Evolutionary conservation across 2,888 invertebrate genomes (phyloP).

Genomic region (Spodoptera exigua): DNA sequence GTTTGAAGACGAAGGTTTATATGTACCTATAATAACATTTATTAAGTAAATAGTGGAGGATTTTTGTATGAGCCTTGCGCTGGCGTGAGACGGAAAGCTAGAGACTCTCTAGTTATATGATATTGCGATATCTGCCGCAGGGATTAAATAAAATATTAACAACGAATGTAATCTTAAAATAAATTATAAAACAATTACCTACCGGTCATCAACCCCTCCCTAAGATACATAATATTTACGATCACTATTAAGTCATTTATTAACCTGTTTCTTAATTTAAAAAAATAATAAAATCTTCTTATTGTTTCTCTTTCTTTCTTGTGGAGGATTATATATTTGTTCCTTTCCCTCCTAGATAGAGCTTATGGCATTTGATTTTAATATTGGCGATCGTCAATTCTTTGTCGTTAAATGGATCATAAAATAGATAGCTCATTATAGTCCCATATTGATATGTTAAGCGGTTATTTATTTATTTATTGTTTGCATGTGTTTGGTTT

Average conservation of each 20-base stretch:
- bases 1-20: too few species aligned
- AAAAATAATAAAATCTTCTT: conserved; percentile 33
- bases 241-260: conserved; percentile 39
- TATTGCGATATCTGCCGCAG: too few species aligned
- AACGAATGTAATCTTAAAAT: too few species aligned
- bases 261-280: conserved; percentile 36
- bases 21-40: too few species aligned
- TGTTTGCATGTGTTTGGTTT: conserved; percentile 20
- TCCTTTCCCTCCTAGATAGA: conserved; percentile 18
- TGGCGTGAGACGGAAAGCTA: too few species aligned
- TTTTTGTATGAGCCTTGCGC: too few species aligned
- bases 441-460: conserved; percentile 70
- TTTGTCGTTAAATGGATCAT: conserved; percentile 65
- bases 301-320: conserved; percentile 32
- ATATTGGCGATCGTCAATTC: conserved; percentile 51
- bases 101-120: too few species aligned
- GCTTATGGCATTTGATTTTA: conserved; percentile 43
- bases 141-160: too few species aligned
- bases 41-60: too few species aligned
- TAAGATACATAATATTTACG: conserved; percentile 21
- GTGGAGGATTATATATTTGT: conserved; percentile 4
- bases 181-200: conserved; percentile 17
- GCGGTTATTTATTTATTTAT: conserved; percentile 17
- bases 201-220: conserved; percentile 23
- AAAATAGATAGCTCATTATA: conserved; percentile 77